A percentile compares a stretch with the other conserved stretches of the same genome.
Conservation (phyloP, 1,140 invertebrate species). For the Camponotus floridanus region DNA sequence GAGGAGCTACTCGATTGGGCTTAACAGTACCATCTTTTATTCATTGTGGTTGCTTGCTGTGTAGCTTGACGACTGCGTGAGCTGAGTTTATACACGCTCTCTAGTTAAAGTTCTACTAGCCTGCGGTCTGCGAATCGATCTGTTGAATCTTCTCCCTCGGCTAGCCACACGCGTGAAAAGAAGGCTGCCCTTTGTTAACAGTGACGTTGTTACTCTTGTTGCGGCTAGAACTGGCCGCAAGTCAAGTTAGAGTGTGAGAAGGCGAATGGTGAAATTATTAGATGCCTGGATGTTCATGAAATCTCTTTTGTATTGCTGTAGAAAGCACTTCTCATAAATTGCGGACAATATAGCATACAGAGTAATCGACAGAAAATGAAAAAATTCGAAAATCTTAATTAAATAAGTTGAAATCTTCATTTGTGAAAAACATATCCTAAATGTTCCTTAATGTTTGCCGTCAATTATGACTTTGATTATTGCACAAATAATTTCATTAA, state of each 20-base stretch:
- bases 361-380: neutral
- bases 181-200: slow-evolving; percentile 73
- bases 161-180: slow-evolving; percentile 53
- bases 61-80: slow-evolving; percentile 81
- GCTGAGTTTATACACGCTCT: slow-evolving; percentile 80
- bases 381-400: neutral
- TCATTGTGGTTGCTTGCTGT: slow-evolving; percentile 78
- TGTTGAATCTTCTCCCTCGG: slow-evolving; percentile 71
- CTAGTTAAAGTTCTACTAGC: slow-evolving; percentile 81
- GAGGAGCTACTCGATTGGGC: slow-evolving; percentile 73
- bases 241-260: slow-evolving; percentile 25
- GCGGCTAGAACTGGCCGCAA: neutral
- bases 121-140: slow-evolving; percentile 79
- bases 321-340: neutral
- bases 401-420: neutral
- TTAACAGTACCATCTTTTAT: slow-evolving; percentile 82
- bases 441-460: neutral
- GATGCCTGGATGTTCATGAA: slow-evolving; percentile 14
- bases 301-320: slow-evolving; percentile 15
- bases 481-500: neutral
- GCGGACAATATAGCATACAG: neutral
- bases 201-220: slow-evolving; percentile 64
- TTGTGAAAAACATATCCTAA: neutral
- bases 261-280: slow-evolving; percentile 62
- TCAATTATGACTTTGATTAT: neutral